Evolutionary conservation across 2,888 invertebrate species (phyloP), one percentile per base, ranked within the genome.

Genomic region (Amblyteles armatorius): DNA sequence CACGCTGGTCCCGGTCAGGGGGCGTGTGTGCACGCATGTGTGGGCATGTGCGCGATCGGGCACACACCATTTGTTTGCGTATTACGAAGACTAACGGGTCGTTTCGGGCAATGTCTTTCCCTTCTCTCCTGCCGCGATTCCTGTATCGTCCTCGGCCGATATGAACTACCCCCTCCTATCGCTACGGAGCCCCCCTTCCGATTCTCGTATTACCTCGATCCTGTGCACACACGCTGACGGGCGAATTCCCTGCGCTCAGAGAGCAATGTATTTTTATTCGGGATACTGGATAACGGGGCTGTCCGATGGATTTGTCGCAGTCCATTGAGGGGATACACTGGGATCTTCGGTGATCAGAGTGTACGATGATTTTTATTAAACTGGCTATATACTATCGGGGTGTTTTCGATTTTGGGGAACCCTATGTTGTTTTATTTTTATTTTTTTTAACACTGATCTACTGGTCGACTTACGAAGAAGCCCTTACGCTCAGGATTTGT

Each of bases 61-160:
- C 2, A 19, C 2, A 16, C 26, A 22, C 29, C 19, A 13, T 48
- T 48, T 13, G n/a, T 69, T 16, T 29, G 7, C 44, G 36, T 69
- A 63, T 63, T 29, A 63, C 29, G 33, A 13, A 29, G 16, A 63
- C 16, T 16, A 33, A 63, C 29, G 60, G 60, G 29, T 33, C 11
- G 33, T 63, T 63, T 63, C 29, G 26, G 33, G 29, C 82, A 86
- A 71, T n/a, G 13, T 57, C 71, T 57, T 33, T 65, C 33, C 63
- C 29, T 29, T n/a, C 65, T 50, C 71, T 71, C 52, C n/a, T 11
- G 22, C 74, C 63, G 29, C 72, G 19, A 33, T 55, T 57, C 68
- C 50, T 60, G 13, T 13, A 44, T 22, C 48, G 63, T 76, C 22
- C 44, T 13, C 29, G 19, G 48, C 22, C 33, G 16, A 63, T 48